Evolutionary conservation across 2,888 invertebrate species (phyloP).

Genomic region (Busseola fusca): DNA sequence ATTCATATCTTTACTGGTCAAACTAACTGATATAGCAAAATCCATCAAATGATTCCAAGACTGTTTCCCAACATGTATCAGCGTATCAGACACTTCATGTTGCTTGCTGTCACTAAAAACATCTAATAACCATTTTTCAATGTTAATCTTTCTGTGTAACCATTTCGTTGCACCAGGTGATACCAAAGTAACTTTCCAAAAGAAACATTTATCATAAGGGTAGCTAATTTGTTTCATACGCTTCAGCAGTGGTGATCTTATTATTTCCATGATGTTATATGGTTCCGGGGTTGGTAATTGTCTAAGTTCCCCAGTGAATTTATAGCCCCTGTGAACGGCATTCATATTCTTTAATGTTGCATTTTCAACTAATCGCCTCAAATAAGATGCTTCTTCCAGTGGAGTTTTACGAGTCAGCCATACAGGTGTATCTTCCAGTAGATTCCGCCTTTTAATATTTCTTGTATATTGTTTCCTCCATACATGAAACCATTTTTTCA

Average conservation of each 20-base stretch:
- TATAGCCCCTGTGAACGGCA: slow-evolving; percentile 80
- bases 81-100: slow-evolving; percentile 74
- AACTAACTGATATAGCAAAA: slow-evolving; percentile 83
- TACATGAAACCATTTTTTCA: slow-evolving; percentile 79
- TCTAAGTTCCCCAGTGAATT: slow-evolving; percentile 78
- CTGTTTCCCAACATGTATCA: slow-evolving; percentile 81
- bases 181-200: slow-evolving; percentile 91
- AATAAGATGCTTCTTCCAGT: slow-evolving; percentile 74
- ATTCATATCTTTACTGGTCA: slow-evolving; percentile 68
- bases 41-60: slow-evolving; percentile 86
- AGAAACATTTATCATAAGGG: slow-evolving; percentile 80
- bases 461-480: slow-evolving; percentile 79
- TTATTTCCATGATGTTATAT: slow-evolving; percentile 84
- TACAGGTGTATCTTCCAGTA: slow-evolving; percentile 83
- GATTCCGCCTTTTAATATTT: slow-evolving; percentile 77
- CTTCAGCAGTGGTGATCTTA: slow-evolving; percentile 81
- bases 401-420: slow-evolving; percentile 81
- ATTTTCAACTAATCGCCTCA: slow-evolving; percentile 75
- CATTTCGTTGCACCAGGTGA: slow-evolving; percentile 86
- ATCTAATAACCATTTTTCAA: slow-evolving; percentile 84
- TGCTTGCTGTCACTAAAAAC: slow-evolving; percentile 82
- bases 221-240: slow-evolving; percentile 85
- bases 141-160: slow-evolving; percentile 79
- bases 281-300: slow-evolving; percentile 73
- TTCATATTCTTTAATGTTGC: slow-evolving; percentile 80